These are phyloP conservation scores for Drosophila bocqueti DNA, from an alignment of 1,140 invertebrate species.

Conservation along the genomic window DNA sequence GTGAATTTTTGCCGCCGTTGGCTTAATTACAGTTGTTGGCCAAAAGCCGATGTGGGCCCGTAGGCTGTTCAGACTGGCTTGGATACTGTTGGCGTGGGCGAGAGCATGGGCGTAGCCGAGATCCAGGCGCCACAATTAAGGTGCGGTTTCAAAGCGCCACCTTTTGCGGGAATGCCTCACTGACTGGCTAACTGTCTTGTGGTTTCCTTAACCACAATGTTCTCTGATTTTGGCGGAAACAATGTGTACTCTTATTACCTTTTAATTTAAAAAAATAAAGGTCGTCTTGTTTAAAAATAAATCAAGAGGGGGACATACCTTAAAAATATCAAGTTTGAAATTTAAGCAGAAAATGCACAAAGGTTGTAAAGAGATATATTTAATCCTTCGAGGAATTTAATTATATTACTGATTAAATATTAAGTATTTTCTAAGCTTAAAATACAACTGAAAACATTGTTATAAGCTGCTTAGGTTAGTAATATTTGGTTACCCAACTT, in stretches of 20 bases:
- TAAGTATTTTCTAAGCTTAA: not conserved
- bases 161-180: slow-evolving; percentile 2
- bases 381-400: too few species aligned
- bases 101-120: slow-evolving; percentile 10
- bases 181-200: not conserved
- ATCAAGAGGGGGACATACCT: too few species aligned
- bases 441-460: not conserved
- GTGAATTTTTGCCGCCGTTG: slow-evolving; percentile 22
- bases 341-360: not conserved
- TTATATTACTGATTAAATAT: too few species aligned
- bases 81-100: slow-evolving; percentile 45
- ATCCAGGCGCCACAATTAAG: slow-evolving; percentile 66
- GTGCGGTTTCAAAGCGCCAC: slow-evolving; percentile 29
- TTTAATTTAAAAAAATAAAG: not conserved
- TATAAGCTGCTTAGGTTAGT: too few species aligned
- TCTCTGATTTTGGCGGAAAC: slow-evolving; percentile 1
- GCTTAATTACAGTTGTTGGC: slow-evolving; percentile 37
- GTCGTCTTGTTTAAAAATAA: too few species aligned
- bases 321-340: not conserved
- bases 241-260: not conserved
- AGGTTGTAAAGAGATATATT: not conserved
- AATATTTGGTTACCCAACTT: not conserved
- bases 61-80: slow-evolving; percentile 1
- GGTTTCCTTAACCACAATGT: not conserved
- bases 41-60: slow-evolving; percentile 16